Conservation (phyloP, 1,140 invertebrate species). For the Heliconius hermathena region DNA sequence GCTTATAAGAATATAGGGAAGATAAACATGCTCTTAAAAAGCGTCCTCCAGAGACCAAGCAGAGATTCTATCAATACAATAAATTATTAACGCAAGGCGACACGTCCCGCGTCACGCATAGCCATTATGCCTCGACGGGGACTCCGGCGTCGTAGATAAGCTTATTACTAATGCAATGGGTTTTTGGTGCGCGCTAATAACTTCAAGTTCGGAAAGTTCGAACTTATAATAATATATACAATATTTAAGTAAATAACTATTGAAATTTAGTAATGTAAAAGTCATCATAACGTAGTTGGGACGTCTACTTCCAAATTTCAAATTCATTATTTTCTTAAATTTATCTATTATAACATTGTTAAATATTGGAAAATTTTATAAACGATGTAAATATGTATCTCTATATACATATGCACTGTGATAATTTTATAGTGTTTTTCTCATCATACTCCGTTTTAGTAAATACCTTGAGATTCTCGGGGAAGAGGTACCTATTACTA, state of each 20-base stretch:
- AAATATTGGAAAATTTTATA: too few species aligned
- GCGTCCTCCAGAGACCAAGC: conserved; percentile 28
- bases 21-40: conserved; percentile 22
- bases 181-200: conserved; percentile 35
- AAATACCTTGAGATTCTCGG: too few species aligned
- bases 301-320: neutral
- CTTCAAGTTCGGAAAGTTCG: neutral
- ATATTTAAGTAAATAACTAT: neutral
- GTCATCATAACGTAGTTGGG: neutral
- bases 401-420: too few species aligned
- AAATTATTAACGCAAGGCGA: conserved; percentile 59
- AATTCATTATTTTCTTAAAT: neutral
- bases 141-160: conserved; percentile 20
- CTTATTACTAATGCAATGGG: conserved; percentile 35
- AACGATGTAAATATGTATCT: too few species aligned
- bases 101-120: conserved; percentile 51
- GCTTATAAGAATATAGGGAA: neutral
- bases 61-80: conserved; percentile 60
- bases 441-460: too few species aligned
- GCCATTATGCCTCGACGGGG: conserved; percentile 44
- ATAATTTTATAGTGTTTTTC: too few species aligned
- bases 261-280: neutral
- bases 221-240: neutral
- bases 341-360: too few species aligned
- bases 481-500: too few species aligned